Percentiles rank a stretch among this genome's conserved stretches.
phyloP scores from a whole-genome alignment of 2,113 vertebrate genomes.

The Seriola dumerili region DNA sequence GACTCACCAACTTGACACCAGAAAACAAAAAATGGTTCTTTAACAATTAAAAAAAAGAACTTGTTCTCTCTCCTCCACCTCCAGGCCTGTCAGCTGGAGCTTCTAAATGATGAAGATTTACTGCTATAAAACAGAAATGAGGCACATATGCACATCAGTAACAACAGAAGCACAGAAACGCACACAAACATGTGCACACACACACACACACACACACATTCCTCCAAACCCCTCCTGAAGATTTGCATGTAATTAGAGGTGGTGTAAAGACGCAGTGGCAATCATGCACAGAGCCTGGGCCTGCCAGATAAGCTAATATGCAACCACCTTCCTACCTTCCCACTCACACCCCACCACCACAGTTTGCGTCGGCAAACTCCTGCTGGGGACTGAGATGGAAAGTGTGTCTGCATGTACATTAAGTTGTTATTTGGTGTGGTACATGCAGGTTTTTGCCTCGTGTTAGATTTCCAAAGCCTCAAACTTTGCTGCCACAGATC shows the following conservation, averaged over 20 bases:
- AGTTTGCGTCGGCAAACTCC: slow-evolving; percentile 1
- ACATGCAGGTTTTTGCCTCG: not conserved
- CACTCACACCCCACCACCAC: not conserved
- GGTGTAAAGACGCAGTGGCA: not conserved
- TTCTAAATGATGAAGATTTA: not conserved
- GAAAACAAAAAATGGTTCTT: not conserved
- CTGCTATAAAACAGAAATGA: not conserved
- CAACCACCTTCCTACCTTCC: not conserved
- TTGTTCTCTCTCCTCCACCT: not conserved
- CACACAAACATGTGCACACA: not conserved
- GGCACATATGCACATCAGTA: not conserved
- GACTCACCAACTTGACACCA: not conserved
- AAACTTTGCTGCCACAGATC: not conserved
- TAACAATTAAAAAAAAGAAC: not conserved
- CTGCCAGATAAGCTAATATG: slow-evolving; percentile 57
- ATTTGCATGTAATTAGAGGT: slow-evolving; percentile 62
- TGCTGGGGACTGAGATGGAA: slow-evolving; percentile 23
- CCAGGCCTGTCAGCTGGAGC: not conserved
- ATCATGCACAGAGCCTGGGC: slow-evolving; percentile 43
- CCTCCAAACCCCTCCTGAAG: slow-evolving; percentile 20
- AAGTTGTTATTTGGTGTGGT: not conserved
- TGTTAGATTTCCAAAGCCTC: not conserved
- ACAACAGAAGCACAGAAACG: not conserved
- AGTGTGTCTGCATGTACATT: not conserved
- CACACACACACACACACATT: not conserved